phyloP scores from a whole-genome alignment of 2,113 vertebrate genomes.

The Tretioscincus oriximinensis region DNA sequence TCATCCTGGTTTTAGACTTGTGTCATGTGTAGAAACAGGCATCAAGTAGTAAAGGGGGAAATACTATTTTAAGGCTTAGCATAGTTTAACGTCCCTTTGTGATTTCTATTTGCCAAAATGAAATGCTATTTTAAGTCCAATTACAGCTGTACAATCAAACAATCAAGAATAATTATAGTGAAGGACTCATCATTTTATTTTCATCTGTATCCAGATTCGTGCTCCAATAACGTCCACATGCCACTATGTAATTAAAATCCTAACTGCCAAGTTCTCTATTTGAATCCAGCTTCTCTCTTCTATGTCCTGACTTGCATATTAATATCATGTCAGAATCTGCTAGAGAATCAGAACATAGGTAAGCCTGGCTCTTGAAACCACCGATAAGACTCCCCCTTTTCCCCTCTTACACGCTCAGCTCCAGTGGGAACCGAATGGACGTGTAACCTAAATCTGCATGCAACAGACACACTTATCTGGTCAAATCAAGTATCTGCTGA shows the following conservation, averaged over 20 bases:
- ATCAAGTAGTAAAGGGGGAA: slow-evolving; percentile 34
- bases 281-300: slow-evolving; percentile 53
- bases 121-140: slow-evolving; percentile 59
- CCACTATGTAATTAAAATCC: slow-evolving; percentile 59
- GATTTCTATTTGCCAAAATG: slow-evolving; percentile 46
- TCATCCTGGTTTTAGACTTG: slow-evolving; percentile 54
- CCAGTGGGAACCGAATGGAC: slow-evolving; percentile 6
- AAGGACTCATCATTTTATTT: slow-evolving; percentile 52
- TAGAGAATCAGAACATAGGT: slow-evolving; percentile 31
- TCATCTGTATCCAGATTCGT: slow-evolving; percentile 56
- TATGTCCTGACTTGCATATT: slow-evolving; percentile 69
- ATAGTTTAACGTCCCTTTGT: slow-evolving; percentile 38
- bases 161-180: slow-evolving; percentile 49
- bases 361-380: slow-evolving; percentile 28
- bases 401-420: not conserved
- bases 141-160: slow-evolving; percentile 49
- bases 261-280: slow-evolving; percentile 62
- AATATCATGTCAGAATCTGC: slow-evolving; percentile 53
- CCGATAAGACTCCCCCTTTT: slow-evolving; percentile 18
- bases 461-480: slow-evolving; percentile 29
- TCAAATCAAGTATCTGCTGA: slow-evolving; percentile 20
- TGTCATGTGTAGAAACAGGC: slow-evolving; percentile 32
- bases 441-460: slow-evolving; percentile 11
- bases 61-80: slow-evolving; percentile 34
- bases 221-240: slow-evolving; percentile 49